phyloP scores from a whole-genome alignment of 2,797 vertebrate species.

The Gallirallus australis region DNA sequence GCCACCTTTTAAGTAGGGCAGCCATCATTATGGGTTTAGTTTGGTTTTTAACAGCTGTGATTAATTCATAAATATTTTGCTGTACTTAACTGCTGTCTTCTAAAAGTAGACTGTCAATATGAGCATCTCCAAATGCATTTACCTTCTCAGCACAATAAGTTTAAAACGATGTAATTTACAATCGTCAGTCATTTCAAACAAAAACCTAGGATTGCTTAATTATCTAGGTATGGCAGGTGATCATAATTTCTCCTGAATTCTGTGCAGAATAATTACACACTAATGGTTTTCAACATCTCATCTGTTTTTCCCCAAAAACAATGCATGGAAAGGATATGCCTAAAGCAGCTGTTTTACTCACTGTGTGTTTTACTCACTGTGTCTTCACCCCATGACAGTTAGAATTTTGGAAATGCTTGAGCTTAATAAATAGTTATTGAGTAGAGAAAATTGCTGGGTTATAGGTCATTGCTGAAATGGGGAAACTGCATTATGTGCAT shows the following conservation, averaged over 20 bases:
- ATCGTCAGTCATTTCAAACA: neutral
- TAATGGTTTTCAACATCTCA: neutral
- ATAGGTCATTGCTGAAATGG: neutral
- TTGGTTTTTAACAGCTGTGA: conserved; percentile 29
- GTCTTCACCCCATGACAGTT: too few species aligned
- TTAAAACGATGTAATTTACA: conserved; percentile 30
- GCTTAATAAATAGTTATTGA: neutral
- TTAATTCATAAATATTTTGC: neutral
- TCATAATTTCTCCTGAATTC: conserved; percentile 13
- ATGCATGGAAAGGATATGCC: neutral
- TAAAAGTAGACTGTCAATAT: neutral
- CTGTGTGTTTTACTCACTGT: neutral
- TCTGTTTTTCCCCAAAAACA: neutral
- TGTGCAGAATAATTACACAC: neutral
- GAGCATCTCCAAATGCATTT: conserved; percentile 22
- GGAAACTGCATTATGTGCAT: neutral
- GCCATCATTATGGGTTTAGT: neutral
- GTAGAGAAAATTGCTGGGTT: neutral
- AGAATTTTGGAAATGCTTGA: conserved; percentile 4
- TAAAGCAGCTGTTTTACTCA: neutral
- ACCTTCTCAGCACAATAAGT: neutral
- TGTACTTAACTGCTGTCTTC: conserved; percentile 35
- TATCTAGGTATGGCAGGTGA: neutral
- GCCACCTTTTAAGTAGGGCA: neutral
- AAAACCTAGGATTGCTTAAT: neutral